Base-by-base conservation (phyloP, 2,113 vertebrate species). In the Macrotis lagotis region DNA sequence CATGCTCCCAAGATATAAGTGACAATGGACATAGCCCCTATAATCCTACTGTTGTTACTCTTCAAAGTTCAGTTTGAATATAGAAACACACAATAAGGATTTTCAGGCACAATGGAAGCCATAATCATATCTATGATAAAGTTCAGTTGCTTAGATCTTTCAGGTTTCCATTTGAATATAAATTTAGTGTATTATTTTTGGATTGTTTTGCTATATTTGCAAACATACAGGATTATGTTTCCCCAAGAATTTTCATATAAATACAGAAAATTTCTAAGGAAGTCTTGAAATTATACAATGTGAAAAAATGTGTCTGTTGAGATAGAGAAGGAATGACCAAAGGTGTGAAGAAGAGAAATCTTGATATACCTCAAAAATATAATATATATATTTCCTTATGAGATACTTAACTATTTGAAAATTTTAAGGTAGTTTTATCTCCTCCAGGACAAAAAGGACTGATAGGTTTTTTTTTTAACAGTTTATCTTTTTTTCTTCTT, bases 401-500 rank as follows among this genome's bases (percentile, higher is more conserved):
- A 66, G 3, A 31, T 25, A 16, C 22, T 11, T 51, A 91, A 88
- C 31, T 1, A 51, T 66, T 89, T 92, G 48, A 90, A 50, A 90
- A 31, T 3, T 92, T 12, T 91, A 48, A 8, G 44, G 6, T 24
- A 44, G 2, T 25, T 37, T 3, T 66, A 14, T 94, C 48, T 90
- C 48, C 24, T 14, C 0, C 0, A 47, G 19, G 89, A 90, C 8
- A 50, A 52, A 52, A 66, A 31, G 28, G 44, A 88, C 14, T 47
- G 6, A 24, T 50, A 88, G 25, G 37, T 92, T 7, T 48, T 88
- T 92, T 7, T 48, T 88, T 48, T 1, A 51, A 93, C 88, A 96
- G 28, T 48, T 91, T 88, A 91, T 93, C 22, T 0, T 59, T 95
- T 50, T 96, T 51, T 88, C 55, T 90, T 92, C 93, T 95, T 94